phyloP scores from a whole-genome alignment of 2,888 invertebrate species.

The Metacarcinus magister region DNA sequence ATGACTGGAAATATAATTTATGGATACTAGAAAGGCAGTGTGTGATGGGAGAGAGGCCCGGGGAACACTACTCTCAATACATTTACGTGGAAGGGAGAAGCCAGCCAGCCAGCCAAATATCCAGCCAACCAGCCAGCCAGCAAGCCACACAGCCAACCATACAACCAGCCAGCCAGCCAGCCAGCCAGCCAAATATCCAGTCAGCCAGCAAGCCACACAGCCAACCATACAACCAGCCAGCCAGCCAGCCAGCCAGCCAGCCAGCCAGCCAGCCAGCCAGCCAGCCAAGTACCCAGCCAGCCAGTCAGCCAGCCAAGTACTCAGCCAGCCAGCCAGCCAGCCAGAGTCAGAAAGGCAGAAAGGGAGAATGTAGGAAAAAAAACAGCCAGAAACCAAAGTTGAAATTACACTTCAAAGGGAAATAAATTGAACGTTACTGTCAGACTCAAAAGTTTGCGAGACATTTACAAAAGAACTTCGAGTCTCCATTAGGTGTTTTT shows the following conservation, averaged over 20 bases:
- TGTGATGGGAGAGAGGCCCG: no score
- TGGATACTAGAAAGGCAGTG: no score
- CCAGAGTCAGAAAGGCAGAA: background rate
- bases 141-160: no score
- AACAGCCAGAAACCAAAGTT: background rate
- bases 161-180: background rate
- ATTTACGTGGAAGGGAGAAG: background rate
- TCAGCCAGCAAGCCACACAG: background rate
- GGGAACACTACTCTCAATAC: no score
- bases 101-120: background rate
- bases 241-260: background rate
- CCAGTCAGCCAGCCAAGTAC: background rate
- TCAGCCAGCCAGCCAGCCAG: background rate
- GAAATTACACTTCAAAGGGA: slow-evolving; percentile 1
- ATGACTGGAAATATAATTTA: no score
- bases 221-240: background rate
- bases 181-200: background rate
- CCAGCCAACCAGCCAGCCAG: background rate
- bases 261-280: background rate
- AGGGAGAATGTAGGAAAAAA: background rate
- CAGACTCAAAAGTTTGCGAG: background rate
- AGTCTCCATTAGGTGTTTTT: background rate
- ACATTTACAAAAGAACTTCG: background rate
- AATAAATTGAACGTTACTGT: slow-evolving; percentile 21
- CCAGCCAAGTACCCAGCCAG: background rate